phyloP scores from a whole-genome alignment of 2,797 vertebrate genomes.

The Nothura maculosa region DNA sequence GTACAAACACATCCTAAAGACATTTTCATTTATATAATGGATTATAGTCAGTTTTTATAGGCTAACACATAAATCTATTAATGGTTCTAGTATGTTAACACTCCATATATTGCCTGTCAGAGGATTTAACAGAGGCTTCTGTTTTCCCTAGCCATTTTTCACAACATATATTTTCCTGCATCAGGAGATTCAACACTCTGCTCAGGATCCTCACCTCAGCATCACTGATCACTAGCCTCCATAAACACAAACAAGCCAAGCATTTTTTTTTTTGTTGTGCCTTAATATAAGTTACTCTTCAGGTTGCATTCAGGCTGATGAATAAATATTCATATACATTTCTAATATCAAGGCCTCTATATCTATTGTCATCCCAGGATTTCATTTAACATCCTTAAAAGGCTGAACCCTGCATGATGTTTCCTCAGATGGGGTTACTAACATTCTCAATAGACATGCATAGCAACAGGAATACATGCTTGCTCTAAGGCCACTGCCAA shows the following conservation, averaged over 20 bases:
- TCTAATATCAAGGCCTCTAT: neutral
- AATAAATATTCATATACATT: neutral
- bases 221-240: neutral
- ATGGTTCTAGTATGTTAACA: neutral
- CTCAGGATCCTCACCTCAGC: rapidly evolving
- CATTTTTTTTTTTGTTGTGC: rapidly evolving
- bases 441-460: neutral
- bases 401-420: neutral
- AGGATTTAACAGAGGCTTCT: neutral
- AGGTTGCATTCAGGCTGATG: neutral
- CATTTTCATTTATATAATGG: neutral
- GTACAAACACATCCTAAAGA: neutral
- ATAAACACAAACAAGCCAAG: neutral
- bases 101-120: neutral
- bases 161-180: neutral
- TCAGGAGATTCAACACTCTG: neutral
- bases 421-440: neutral
- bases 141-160: neutral
- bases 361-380: neutral
- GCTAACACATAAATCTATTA: neutral
- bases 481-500: neutral
- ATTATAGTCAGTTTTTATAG: neutral
- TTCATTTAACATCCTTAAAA: neutral
- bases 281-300: neutral
- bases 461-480: rapidly evolving